Conservation (phyloP, 2,797 vertebrate species). For the Dendrocincla tyrannina region DNA sequence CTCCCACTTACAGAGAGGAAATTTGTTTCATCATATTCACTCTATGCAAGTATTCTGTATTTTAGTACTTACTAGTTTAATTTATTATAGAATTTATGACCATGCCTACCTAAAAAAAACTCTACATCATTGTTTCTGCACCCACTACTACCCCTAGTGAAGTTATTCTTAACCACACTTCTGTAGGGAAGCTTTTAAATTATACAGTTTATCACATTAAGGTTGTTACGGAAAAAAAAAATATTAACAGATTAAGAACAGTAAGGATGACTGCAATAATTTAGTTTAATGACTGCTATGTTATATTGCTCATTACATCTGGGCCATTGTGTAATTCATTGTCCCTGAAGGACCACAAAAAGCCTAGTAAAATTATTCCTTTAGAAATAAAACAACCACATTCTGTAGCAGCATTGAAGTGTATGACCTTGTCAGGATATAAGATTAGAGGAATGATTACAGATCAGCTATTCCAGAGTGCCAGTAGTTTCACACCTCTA, state of each 20-base stretch:
- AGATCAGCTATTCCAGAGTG: not conserved
- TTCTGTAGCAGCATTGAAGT: not conserved
- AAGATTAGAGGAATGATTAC: not conserved
- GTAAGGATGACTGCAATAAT: not conserved
- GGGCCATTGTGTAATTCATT: conserved; percentile 12
- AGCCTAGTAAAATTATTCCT: conserved; percentile 24
- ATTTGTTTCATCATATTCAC: not conserved
- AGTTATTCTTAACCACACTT: not conserved
- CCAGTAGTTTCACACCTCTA: not conserved
- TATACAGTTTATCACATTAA: not conserved
- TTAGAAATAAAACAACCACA: not conserved
- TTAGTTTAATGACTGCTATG: conserved; percentile 1
- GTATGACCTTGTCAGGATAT: not conserved
- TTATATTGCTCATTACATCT: not conserved
- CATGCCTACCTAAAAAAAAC: not conserved
- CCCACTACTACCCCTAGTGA: not conserved
- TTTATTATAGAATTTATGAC: conserved; percentile 20
- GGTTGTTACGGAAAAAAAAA: not conserved
- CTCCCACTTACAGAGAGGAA: not conserved
- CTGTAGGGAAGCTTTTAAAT: not conserved
- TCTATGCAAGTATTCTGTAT: not conserved
- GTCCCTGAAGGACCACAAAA: conserved; percentile 31
- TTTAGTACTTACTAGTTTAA: not conserved
- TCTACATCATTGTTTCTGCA: not conserved
- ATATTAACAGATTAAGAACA: not conserved